Percentiles rank a stretch among this genome's conserved stretches.
Evolutionary conservation across 2,113 vertebrate species (phyloP).

Genomic region (Indicator indicator): DNA sequence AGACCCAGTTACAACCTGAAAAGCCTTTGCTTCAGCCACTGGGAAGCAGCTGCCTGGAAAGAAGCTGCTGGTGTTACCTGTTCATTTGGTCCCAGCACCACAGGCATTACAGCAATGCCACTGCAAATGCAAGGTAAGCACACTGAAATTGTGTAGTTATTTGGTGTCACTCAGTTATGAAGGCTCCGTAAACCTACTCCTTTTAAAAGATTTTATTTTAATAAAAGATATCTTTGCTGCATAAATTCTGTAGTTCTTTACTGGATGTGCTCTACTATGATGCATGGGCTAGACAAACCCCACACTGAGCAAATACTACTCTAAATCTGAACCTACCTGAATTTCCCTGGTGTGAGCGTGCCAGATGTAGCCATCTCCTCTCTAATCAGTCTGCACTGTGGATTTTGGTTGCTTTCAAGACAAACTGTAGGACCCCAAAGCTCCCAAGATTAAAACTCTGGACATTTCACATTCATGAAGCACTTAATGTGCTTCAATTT

Average conservation of each 20-base stretch:
- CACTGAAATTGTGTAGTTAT: neutral
- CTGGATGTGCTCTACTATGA: neutral
- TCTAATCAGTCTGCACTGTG: neutral
- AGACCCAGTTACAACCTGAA: neutral
- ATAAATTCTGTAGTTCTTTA: neutral
- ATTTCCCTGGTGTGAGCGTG: neutral
- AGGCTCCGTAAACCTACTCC: neutral
- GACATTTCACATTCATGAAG: conserved; percentile 33
- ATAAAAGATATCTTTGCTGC: neutral
- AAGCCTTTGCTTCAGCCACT: neutral
- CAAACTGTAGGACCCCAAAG: neutral
- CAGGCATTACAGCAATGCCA: rapidly evolving
- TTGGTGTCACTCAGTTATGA: neutral
- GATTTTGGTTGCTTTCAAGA: neutral
- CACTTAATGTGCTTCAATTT: conserved; percentile 54
- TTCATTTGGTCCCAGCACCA: neutral
- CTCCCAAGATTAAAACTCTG: conserved; percentile 28
- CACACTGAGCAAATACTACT: neutral
- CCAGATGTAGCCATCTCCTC: neutral
- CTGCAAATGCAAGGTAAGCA: neutral
- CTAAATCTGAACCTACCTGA: neutral
- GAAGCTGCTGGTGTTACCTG: neutral
- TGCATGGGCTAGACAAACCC: neutral
- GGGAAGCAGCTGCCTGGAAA: neutral
- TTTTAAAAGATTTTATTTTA: neutral